phyloP scores from a whole-genome alignment of 2,888 invertebrate genomes.

The Cheiracanthium punctorium region DNA sequence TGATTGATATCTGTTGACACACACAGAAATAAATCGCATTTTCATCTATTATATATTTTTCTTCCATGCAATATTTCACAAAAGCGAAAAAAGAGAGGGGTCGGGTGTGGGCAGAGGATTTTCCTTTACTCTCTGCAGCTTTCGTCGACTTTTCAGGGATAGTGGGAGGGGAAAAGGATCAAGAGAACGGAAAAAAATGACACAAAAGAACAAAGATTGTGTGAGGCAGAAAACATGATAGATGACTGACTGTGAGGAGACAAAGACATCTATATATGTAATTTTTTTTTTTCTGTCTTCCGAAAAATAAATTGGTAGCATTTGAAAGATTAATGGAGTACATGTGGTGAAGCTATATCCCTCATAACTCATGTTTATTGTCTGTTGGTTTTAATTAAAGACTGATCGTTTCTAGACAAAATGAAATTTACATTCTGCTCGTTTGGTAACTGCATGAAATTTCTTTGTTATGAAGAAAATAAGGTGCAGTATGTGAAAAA shows the following conservation, averaged over 20 bases:
- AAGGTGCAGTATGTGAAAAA: too few species aligned
- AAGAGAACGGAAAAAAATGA: constrained; percentile 58
- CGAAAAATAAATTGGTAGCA: background rate
- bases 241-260: constrained; percentile 46
- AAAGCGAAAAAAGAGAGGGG: background rate
- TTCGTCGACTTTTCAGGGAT: background rate
- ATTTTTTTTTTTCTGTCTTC: background rate
- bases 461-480: too few species aligned
- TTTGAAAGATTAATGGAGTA: background rate
- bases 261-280: background rate
- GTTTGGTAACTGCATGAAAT: too few species aligned
- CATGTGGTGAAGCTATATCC: background rate
- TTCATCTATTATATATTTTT: background rate
- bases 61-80: background rate
- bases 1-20: background rate
- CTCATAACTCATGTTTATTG: too few species aligned
- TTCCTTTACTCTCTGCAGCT: background rate
- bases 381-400: too few species aligned
- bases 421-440: too few species aligned
- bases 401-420: too few species aligned
- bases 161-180: background rate
- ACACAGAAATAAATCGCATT: background rate
- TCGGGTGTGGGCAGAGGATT: background rate
- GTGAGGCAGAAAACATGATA: constrained; percentile 47
- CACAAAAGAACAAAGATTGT: constrained; percentile 43